Percentiles rank a stretch among this genome's conserved stretches.
phyloP scores from a whole-genome alignment of 1,140 invertebrate species.

The Riptortus pedestris region DNA sequence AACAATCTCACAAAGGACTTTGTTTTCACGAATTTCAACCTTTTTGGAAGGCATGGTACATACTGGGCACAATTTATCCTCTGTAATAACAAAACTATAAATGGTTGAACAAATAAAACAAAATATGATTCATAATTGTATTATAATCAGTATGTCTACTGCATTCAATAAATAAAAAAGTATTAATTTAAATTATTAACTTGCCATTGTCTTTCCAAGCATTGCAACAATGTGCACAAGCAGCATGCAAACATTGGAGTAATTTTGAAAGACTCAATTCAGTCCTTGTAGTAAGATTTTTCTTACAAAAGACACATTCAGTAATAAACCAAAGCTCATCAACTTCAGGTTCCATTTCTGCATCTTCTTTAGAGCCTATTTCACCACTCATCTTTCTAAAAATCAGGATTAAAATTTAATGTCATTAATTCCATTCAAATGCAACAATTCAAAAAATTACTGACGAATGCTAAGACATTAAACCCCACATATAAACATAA shows the following conservation, averaged over 20 bases:
- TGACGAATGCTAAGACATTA: not conserved
- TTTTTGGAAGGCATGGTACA: slow-evolving; percentile 8
- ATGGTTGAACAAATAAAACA: not conserved
- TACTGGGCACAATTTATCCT: slow-evolving; percentile 1
- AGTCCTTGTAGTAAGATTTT: slow-evolving; percentile 1
- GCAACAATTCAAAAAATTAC: not conserved
- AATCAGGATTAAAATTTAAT: not conserved
- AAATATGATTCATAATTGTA: not conserved
- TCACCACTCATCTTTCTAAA: slow-evolving; percentile 4
- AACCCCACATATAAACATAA: not conserved
- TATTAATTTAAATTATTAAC: not conserved
- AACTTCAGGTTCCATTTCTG: not conserved
- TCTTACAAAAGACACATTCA: slow-evolving; percentile 9
- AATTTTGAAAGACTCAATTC: slow-evolving; percentile 8
- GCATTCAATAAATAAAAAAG: not conserved
- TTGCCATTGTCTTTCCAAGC: not conserved
- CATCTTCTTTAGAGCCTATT: not conserved
- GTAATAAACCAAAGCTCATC: slow-evolving; percentile 6
- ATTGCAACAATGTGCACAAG: not conserved
- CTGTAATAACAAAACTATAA: not conserved
- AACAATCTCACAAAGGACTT: slow-evolving; percentile 11
- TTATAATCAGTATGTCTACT: too few species aligned
- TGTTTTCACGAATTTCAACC: slow-evolving; percentile 4
- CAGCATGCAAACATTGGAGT: slow-evolving; percentile 1
- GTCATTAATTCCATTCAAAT: not conserved